These are phyloP conservation scores for Phalacrocorax aristotelis DNA, from an alignment of 2,113 vertebrate genomes.

Conservation along the genomic window DNA sequence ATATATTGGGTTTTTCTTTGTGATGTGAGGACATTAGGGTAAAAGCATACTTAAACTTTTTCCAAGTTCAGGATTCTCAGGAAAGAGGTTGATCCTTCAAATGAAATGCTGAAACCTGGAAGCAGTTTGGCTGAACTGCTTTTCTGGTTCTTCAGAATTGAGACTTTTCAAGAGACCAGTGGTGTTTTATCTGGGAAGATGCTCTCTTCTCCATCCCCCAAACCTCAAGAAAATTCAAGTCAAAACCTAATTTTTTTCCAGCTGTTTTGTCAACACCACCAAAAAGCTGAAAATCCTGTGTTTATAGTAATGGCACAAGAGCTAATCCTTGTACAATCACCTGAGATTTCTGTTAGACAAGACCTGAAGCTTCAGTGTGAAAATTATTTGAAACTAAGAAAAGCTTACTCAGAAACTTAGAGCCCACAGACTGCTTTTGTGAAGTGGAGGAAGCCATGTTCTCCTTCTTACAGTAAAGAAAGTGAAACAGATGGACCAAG, in stretches of 20 bases:
- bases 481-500: constrained; percentile 50
- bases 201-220: not conserved
- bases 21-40: not conserved
- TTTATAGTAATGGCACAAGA: not conserved
- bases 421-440: not conserved
- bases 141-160: not conserved
- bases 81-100: not conserved
- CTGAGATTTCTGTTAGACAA: not conserved
- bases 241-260: not conserved
- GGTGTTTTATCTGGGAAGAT: not conserved
- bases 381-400: not conserved
- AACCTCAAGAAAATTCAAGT: not conserved
- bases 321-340: not conserved
- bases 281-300: not conserved
- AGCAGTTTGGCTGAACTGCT: not conserved
- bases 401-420: not conserved
- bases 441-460: not conserved
- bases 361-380: not conserved
- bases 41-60: not conserved
- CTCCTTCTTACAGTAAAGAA: not conserved
- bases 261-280: not conserved
- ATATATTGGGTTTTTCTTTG: not conserved
- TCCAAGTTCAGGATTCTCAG: not conserved
- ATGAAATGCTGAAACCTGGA: not conserved
- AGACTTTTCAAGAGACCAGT: not conserved